A percentile compares a stretch with the other conserved stretches of the same genome.
Evolutionary conservation across 2,113 vertebrate species (phyloP).

Genomic region (Anseranas semipalmata): DNA sequence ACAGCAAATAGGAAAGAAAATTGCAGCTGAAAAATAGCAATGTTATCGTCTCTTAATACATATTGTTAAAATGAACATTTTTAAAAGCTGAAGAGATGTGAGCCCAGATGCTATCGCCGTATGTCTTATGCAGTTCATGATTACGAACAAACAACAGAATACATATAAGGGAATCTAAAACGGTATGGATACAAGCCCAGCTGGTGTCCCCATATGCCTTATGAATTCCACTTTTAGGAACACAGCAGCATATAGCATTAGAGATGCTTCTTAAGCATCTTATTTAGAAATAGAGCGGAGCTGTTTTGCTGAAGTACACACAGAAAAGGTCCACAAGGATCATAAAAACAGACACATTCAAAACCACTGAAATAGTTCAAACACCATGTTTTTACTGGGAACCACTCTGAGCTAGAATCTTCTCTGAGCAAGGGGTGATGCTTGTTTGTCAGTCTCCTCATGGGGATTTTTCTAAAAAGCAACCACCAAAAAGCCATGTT

Average conservation of each 20-base stretch:
- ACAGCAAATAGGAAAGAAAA: constrained; percentile 23
- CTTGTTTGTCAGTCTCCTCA: neutral
- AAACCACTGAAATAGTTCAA: neutral
- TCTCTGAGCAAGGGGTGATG: neutral
- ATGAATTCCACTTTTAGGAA: constrained; percentile 60
- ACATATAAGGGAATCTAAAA: constrained; percentile 47
- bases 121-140: constrained; percentile 57
- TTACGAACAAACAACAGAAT: constrained; percentile 36
- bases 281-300: constrained; percentile 24
- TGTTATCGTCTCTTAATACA: constrained; percentile 18
- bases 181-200: constrained; percentile 56
- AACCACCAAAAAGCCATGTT: neutral
- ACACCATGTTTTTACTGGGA: neutral
- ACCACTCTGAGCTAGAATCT: neutral
- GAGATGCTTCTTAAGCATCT: constrained; percentile 11
- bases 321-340: constrained; percentile 6
- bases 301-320: neutral
- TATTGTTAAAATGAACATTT: constrained; percentile 55
- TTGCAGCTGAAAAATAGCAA: constrained; percentile 32
- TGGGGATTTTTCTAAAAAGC: neutral
- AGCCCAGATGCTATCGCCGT: constrained; percentile 41
- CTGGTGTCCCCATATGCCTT: constrained; percentile 69
- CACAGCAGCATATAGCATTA: constrained; percentile 11
- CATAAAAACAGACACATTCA: neutral
- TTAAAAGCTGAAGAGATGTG: constrained; percentile 36